phyloP scores from a whole-genome alignment of 2,888 invertebrate species.

The Notodonta ziczac region DNA sequence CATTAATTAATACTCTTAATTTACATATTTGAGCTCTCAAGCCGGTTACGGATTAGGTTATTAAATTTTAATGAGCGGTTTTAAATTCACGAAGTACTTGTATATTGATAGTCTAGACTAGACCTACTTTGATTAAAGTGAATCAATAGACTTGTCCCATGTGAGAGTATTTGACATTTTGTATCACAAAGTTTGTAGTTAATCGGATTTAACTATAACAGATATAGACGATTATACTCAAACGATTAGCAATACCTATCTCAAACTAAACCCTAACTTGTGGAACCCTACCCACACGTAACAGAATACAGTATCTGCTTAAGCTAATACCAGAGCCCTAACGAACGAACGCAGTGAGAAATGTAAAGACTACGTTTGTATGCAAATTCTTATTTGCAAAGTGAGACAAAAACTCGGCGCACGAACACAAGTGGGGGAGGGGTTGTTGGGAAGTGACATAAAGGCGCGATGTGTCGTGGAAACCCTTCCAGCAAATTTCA shows the following conservation, averaged over 20 bases:
- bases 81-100: background rate
- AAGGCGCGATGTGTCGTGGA: conserved; percentile 13
- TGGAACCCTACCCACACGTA: background rate
- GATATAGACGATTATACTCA: too few species aligned
- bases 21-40: conserved; percentile 2
- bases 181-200: too few species aligned
- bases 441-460: conserved; percentile 10
- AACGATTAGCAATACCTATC: background rate
- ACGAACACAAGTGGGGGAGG: conserved; percentile 29
- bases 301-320: background rate
- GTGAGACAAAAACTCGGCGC: conserved; percentile 41
- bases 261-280: background rate
- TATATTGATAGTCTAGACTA: background rate
- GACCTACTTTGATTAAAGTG: background rate
- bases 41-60: background rate
- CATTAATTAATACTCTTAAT: background rate
- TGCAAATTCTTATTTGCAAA: conserved; percentile 59
- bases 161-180: too few species aligned
- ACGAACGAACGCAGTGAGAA: conserved; percentile 44
- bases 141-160: too few species aligned
- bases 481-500: background rate
- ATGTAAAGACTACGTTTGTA: conserved; percentile 55
- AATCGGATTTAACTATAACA: too few species aligned
- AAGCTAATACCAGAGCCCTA: conserved; percentile 3
- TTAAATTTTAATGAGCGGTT: background rate